phyloP scores from a whole-genome alignment of 2,797 vertebrate species.

The Melanotaenia parkinsoni region DNA sequence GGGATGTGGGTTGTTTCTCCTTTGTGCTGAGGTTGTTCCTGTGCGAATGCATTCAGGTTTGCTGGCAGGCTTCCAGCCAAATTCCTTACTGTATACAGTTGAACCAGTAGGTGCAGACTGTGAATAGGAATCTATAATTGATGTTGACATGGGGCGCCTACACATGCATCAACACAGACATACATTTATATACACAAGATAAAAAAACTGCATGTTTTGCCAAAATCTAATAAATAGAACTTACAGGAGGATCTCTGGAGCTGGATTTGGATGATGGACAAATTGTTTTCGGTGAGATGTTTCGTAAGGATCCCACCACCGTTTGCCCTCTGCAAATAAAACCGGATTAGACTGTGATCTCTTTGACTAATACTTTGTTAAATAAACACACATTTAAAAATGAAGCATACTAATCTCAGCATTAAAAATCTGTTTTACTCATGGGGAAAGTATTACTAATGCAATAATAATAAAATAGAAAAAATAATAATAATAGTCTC shows the following conservation, averaged over 20 bases:
- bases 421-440: background rate
- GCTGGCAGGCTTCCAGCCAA: slow-evolving; percentile 77
- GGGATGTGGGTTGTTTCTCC: slow-evolving; percentile 76
- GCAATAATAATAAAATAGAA: no score
- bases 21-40: slow-evolving; percentile 65
- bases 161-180: slow-evolving; percentile 16
- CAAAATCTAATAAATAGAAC: slow-evolving; percentile 2
- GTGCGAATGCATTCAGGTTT: slow-evolving; percentile 72
- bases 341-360: background rate
- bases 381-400: background rate
- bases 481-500: no score
- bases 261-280: slow-evolving; percentile 56
- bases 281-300: slow-evolving; percentile 83
- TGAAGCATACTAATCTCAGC: background rate
- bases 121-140: slow-evolving; percentile 73
- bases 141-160: slow-evolving; percentile 72
- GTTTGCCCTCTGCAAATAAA: slow-evolving; percentile 64
- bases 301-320: slow-evolving; percentile 82
- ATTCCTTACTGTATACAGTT: slow-evolving; percentile 82
- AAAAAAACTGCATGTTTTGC: background rate
- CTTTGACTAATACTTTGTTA: background rate
- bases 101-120: slow-evolving; percentile 70
- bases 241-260: slow-evolving; percentile 69
- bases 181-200: slow-evolving; percentile 17
- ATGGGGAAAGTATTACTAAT: background rate